Base-by-base conservation (phyloP, 2,888 invertebrate genomes). In the Notodonta ziczac region DNA sequence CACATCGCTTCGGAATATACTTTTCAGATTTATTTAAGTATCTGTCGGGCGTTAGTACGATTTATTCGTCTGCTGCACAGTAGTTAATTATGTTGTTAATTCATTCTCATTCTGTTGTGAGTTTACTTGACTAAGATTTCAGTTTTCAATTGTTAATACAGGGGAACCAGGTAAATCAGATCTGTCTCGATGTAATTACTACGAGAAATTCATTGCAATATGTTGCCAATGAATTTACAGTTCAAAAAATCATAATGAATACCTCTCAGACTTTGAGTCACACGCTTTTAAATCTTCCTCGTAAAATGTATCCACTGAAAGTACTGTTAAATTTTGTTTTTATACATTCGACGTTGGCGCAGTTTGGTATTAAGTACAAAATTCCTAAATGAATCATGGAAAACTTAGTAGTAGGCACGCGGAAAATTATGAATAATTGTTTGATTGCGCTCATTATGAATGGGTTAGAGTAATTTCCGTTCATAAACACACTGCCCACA, bases 361-460 rank as follows among this genome's bases (percentile, higher is more conserved):
- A 42, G 13, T n/a, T 13, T n/a, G n/a, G 46, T n/a, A 6, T 46
- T 46, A n/a, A 46, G n/a, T 46, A 5, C 2, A 46, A 46, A 46
- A 46, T n/a, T 13, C 13, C 24, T 12, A 51, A 57, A 52, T 65
- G 67, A 65, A 55, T 67, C 61, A 67, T 59, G 39, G 24, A 55
- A 56, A 39, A 52, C 16, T 2, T 59, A 39, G 46, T 58, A 14
- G 42, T 51, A 48, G 56, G 42, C 58, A 52, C 35, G 32, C 58
- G 46, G 59, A 61, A 60, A 58, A 57, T 58, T 60, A 65, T 70
- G 65, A 65, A 65, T 65, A 67, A 67, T 63, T 50, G 48, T 48
- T 56, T 65, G 14, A 52, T 57, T 59, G 56, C 59, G 54, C 62
- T 50, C 35, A 58, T 50, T 35, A 56, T 58, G 58, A 61, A 56